A percentile compares a stretch with the other conserved stretches of the same genome.
Evolutionary conservation across 2,888 invertebrate genomes (phyloP).

Genomic region (Slavum lentiscoides): DNA sequence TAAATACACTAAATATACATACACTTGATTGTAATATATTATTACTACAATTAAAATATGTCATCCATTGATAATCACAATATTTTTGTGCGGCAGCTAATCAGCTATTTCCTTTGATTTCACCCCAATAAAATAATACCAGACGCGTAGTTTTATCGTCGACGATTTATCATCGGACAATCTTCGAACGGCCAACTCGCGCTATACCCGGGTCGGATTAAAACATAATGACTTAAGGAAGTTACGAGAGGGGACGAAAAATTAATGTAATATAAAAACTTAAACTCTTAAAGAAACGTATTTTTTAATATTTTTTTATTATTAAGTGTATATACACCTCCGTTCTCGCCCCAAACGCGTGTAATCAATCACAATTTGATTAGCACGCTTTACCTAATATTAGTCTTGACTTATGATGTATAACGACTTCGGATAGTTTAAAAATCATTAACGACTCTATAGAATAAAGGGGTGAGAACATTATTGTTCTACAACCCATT

Average conservation of each 20-base stretch:
- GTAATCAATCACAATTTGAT: conserved; percentile 49
- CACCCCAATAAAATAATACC: neutral
- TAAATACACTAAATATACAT: too few relatives aligned
- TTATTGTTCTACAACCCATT: conserved; percentile 41
- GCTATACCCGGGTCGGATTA: neutral
- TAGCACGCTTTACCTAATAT: conserved; percentile 40
- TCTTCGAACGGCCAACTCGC: conserved; percentile 9
- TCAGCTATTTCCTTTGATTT: neutral
- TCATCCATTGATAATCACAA: neutral
- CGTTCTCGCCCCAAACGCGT: conserved; percentile 11
- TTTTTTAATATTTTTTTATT: conserved; percentile 9
- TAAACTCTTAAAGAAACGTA: conserved; percentile 19
- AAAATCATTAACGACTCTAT: conserved; percentile 47
- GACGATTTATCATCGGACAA: conserved; percentile 47
- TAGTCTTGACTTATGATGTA: conserved; percentile 20
- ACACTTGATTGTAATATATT: too few relatives aligned
- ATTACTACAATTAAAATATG: too few relatives aligned
- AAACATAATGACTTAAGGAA: neutral
- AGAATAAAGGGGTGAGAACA: conserved; percentile 35
- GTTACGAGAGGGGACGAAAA: conserved; percentile 13
- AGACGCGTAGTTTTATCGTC: neutral
- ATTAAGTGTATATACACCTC: neutral
- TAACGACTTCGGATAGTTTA: conserved; percentile 50
- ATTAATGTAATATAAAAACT: conserved; percentile 35
- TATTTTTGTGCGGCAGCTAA: neutral